These are phyloP conservation scores for Chelonia mydas DNA, from an alignment of 2,797 vertebrate species.

Conservation along the genomic window DNA sequence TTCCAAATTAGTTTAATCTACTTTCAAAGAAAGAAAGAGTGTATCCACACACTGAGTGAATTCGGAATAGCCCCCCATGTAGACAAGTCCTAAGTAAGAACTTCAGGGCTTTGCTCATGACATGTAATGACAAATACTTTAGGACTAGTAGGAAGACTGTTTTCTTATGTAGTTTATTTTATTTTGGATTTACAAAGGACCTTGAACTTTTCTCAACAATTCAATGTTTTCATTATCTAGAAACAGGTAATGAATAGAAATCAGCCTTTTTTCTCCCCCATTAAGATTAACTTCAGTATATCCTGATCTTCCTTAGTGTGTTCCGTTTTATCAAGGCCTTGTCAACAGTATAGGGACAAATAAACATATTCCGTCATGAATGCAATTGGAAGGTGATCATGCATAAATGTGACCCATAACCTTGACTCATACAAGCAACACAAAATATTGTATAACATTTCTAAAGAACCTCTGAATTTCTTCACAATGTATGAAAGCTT, in stretches of 20 bases:
- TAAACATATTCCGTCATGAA: background rate
- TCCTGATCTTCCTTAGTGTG: background rate
- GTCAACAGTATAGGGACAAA: background rate
- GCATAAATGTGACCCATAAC: background rate
- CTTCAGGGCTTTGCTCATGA: background rate
- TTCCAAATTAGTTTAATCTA: background rate
- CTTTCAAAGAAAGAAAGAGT: background rate
- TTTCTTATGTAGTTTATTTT: conserved; percentile 4
- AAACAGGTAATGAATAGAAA: conserved; percentile 40
- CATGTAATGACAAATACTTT: background rate
- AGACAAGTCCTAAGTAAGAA: background rate
- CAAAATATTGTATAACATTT: background rate
- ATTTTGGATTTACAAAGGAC: conserved; percentile 17
- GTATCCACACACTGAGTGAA: background rate
- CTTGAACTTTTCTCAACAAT: conserved; percentile 33
- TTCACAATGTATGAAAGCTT: background rate
- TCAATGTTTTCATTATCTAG: conserved; percentile 28
- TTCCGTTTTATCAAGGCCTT: background rate
- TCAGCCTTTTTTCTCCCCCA: background rate
- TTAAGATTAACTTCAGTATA: conserved; percentile 1
- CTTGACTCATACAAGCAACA: background rate
- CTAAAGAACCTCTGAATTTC: background rate
- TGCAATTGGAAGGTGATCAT: background rate
- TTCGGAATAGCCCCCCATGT: background rate
- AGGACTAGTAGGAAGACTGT: background rate